Evolutionary conservation across 37 sponge, comb jelly and placozoan species (phyloP).

Genomic region (Axinella damicornis): DNA sequence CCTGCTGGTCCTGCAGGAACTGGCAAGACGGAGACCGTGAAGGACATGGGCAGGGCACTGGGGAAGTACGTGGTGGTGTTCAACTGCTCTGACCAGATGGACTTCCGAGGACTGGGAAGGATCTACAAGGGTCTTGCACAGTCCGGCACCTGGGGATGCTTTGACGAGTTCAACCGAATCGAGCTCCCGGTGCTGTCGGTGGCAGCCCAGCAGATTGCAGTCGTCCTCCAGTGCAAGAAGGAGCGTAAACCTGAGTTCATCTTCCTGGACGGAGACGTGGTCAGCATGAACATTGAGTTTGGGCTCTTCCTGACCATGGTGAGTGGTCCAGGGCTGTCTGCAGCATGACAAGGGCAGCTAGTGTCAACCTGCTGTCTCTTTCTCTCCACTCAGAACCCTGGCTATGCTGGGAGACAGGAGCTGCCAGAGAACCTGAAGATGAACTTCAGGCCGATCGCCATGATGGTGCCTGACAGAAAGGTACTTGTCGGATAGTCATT

Average conservation of each 20-base stretch:
- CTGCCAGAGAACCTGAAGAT: slow-evolving; percentile 98
- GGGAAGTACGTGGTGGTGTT: slow-evolving; percentile 99
- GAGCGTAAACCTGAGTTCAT: slow-evolving; percentile 97
- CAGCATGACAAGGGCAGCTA: not conserved
- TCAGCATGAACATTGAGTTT: slow-evolving; percentile 96
- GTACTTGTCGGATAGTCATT: slow-evolving; percentile 4
- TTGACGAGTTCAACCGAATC: slow-evolving; percentile 99
- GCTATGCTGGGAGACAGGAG: slow-evolving; percentile 99
- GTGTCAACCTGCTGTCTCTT: not conserved
- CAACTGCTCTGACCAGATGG: slow-evolving; percentile 99
- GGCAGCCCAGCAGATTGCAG: slow-evolving; percentile 99
- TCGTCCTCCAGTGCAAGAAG: slow-evolving; percentile 94
- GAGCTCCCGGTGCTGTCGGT: slow-evolving; percentile 99
- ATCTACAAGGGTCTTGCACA: slow-evolving; percentile 99
- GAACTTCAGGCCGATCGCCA: slow-evolving; percentile 98
- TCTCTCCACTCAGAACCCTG: slow-evolving; percentile 84
- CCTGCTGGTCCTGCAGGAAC: slow-evolving; percentile 98
- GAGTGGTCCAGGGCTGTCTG: not conserved
- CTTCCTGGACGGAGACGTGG: slow-evolving; percentile 96
- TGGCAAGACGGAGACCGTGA: slow-evolving; percentile 92
- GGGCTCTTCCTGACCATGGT: slow-evolving; percentile 99
- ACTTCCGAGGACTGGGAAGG: slow-evolving; percentile 97
- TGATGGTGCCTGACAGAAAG: slow-evolving; percentile 99
- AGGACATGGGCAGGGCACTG: slow-evolving; percentile 98
- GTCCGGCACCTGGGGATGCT: slow-evolving; percentile 99